Evolutionary conservation across 2,888 invertebrate genomes (phyloP), one percentile per base, ranked within the genome.

Genomic region (Drosophila ezoana): DNA sequence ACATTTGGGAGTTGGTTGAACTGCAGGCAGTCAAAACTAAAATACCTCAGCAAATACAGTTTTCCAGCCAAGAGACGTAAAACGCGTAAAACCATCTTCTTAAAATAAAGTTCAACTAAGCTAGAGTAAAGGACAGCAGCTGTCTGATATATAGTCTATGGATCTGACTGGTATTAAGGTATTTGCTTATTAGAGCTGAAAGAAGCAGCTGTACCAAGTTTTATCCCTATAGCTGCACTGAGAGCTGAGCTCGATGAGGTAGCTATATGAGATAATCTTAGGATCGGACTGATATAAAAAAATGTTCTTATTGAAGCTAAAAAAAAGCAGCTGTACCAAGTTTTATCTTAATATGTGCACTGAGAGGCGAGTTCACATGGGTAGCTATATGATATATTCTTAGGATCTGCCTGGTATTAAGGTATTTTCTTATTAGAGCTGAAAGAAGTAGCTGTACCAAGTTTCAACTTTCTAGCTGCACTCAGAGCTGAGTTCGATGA

Each of bases 341-440:
- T 66, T 65, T 47, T 9, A 23, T 8, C 2, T 1, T 4, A 3
- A n/a, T 38, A 41, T 1, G 28, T 35, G 2, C 0, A 13, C 16
- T 9, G 3, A 5, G 1, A 49, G 43, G 43, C 32, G 48, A 62
- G 62, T 62, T 62, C 43, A 8, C 11, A 14, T 13, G 37, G 43
- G 23, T 11, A 11, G 11, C 1, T 23, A n/a, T 32, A 32, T 10
- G n/a, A 9, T 16, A 32, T 6, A 10, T 10, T 10, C 0, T 8
- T 28, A 8, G 8, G 8, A 28, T 28, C 0, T 2, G 28, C 8
- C 28, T 28, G 28, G 2, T 28, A 1, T 28, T 2, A 28, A 0
- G 28, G 28, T 8, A 28, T 28, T 28, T 8, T 28, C 28, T 28
- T 28, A 0, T 28, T 8, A 8, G 28, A 28, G 28, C 28, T 28